phyloP scores from a whole-genome alignment of 2,113 vertebrate genomes.

The Epinephelus moara region DNA sequence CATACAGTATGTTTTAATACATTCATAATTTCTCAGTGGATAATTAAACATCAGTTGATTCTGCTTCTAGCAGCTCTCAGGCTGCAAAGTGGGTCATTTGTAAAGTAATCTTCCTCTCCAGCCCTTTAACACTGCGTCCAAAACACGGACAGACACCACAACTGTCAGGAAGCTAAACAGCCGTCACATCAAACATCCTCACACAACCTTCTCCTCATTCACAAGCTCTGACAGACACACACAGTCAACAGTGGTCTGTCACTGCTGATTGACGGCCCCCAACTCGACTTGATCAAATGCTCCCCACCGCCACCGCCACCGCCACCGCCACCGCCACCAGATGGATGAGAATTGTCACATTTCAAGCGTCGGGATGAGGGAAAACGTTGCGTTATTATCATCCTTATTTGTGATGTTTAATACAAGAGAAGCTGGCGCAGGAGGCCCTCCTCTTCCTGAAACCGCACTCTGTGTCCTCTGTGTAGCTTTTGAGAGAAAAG shows the following conservation, averaged over 20 bases:
- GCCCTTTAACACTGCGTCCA: not conserved
- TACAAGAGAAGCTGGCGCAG: slow-evolving; percentile 13
- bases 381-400: slow-evolving; percentile 19
- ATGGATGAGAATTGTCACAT: slow-evolving; percentile 6
- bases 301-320: not conserved
- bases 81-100: slow-evolving; percentile 41
- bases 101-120: slow-evolving; percentile 36
- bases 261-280: slow-evolving; percentile 27
- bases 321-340: not conserved
- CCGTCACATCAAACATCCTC: not conserved
- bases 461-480: not conserved
- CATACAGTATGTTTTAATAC: slow-evolving; percentile 16
- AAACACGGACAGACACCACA: not conserved
- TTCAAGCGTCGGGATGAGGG: slow-evolving; percentile 10
- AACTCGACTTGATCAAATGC: not conserved
- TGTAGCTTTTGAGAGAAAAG: not conserved
- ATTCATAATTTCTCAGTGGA: slow-evolving; percentile 48
- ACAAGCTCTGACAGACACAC: not conserved
- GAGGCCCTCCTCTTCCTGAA: slow-evolving; percentile 2
- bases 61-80: slow-evolving; percentile 28
- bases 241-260: slow-evolving; percentile 4
- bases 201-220: slow-evolving; percentile 13
- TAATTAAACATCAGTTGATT: slow-evolving; percentile 23
- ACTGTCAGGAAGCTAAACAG: not conserved
- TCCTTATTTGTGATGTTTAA: slow-evolving; percentile 43